These are phyloP conservation scores for Hylomyscus alleni DNA, from an alignment of 2,797 vertebrate species.

Conservation along the genomic window DNA sequence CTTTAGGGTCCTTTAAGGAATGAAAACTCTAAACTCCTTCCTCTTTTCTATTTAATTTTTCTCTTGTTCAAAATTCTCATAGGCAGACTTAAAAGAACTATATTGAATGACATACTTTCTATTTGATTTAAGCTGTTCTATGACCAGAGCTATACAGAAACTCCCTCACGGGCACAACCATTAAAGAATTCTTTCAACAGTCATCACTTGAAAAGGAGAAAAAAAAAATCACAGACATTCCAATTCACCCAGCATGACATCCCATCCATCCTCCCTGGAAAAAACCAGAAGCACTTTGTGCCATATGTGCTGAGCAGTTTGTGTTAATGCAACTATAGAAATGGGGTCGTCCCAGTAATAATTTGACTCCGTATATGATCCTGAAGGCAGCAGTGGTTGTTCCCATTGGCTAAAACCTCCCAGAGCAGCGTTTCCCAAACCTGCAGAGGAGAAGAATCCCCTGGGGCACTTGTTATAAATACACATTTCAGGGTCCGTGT, in stretches of 20 bases:
- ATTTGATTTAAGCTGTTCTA: conserved; percentile 70
- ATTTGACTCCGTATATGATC: conserved; percentile 4
- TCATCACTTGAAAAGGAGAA: conserved; percentile 54
- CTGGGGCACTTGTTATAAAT: conserved; percentile 53
- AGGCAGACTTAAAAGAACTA: conserved; percentile 62
- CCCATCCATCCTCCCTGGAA: conserved; percentile 39
- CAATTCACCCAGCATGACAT: not conserved
- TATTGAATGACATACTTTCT: conserved; percentile 65
- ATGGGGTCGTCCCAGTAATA: conserved; percentile 13
- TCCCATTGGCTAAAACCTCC: conserved; percentile 19
- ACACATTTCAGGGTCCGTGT: not conserved
- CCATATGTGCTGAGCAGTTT: not conserved
- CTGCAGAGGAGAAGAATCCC: conserved; percentile 36
- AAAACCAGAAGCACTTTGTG: not conserved
- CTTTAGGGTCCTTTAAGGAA: conserved; percentile 57
- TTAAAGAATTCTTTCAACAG: conserved; percentile 74
- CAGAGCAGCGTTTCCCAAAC: conserved; percentile 12
- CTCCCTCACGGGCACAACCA: conserved; percentile 59
- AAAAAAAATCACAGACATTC: conserved; percentile 35
- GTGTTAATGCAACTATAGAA: conserved; percentile 26
- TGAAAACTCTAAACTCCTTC: conserved; percentile 19
- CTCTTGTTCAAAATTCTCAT: conserved; percentile 65
- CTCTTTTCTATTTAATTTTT: conserved; percentile 66
- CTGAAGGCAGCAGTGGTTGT: conserved; percentile 6
- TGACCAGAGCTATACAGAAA: conserved; percentile 67